phyloP scores from a whole-genome alignment of 2,797 vertebrate species.

The Vireo griseus region DNA sequence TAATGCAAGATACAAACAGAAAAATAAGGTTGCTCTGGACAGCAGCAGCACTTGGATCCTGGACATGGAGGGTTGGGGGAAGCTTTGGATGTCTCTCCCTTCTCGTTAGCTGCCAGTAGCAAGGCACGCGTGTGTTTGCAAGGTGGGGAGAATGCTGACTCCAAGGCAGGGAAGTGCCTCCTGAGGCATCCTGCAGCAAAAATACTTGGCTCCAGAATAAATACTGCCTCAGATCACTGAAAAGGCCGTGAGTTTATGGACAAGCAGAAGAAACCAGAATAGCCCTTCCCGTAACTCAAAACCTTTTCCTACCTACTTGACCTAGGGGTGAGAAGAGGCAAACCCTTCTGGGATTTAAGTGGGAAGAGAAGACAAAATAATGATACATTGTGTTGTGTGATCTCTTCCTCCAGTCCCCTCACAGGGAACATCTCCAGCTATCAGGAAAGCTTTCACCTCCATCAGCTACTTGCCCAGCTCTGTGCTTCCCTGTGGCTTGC shows the following conservation, averaged over 20 bases:
- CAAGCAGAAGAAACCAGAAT: background rate
- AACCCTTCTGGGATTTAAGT: background rate
- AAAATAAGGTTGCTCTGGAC: background rate
- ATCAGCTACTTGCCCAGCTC: background rate
- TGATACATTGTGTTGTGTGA: background rate
- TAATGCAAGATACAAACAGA: background rate
- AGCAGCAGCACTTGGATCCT: background rate
- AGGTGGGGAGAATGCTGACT: background rate
- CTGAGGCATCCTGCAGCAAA: background rate
- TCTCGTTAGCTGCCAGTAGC: background rate
- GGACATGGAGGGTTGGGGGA: background rate
- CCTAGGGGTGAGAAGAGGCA: background rate
- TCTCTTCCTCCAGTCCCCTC: background rate
- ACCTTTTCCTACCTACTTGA: background rate
- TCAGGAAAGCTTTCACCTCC: background rate
- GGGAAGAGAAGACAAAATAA: background rate
- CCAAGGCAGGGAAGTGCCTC: background rate
- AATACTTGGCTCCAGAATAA: background rate
- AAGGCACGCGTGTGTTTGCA: background rate
- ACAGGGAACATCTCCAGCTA: fast-evolving
- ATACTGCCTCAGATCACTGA: background rate
- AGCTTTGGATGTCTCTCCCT: background rate
- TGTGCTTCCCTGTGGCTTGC: background rate
- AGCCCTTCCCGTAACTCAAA: background rate
- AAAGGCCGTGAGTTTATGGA: background rate